These are phyloP conservation scores for Laticauda colubrina DNA, from an alignment of 2,113 vertebrate genomes.

Conservation along the genomic window DNA sequence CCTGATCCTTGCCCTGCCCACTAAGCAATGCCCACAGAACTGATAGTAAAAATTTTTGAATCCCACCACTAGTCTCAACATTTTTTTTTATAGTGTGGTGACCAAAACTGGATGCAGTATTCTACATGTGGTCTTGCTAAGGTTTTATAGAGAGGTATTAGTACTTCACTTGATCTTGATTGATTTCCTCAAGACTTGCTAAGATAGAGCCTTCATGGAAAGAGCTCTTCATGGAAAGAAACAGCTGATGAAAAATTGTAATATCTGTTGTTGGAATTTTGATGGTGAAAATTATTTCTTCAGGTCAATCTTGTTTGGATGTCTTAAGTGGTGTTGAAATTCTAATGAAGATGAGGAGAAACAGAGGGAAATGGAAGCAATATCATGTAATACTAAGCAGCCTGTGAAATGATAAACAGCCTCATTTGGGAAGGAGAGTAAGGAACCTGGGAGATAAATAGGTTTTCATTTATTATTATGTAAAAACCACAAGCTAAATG, in stretches of 20 bases:
- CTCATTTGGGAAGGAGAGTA: not conserved
- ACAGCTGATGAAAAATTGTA: not conserved
- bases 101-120: no score
- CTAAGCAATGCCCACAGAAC: no score
- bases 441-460: not conserved
- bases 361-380: not conserved
- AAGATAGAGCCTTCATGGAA: not conserved
- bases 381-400: not conserved
- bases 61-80: no score
- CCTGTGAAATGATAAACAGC: not conserved
- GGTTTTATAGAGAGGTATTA: no score
- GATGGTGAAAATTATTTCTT: not conserved
- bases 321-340: not conserved
- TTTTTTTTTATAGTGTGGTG: no score
- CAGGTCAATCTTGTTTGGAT: not conserved
- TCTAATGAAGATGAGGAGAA: not conserved
- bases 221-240: not conserved
- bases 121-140: no score
- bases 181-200: not conserved
- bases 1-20: no score
- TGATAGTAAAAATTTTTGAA: no score
- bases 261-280: not conserved
- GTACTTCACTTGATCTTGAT: no score
- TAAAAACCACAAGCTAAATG: not conserved
- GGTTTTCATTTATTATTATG: not conserved